Evolutionary conservation across 2,797 vertebrate genomes (phyloP).

Genomic region (Falco peregrinus): DNA sequence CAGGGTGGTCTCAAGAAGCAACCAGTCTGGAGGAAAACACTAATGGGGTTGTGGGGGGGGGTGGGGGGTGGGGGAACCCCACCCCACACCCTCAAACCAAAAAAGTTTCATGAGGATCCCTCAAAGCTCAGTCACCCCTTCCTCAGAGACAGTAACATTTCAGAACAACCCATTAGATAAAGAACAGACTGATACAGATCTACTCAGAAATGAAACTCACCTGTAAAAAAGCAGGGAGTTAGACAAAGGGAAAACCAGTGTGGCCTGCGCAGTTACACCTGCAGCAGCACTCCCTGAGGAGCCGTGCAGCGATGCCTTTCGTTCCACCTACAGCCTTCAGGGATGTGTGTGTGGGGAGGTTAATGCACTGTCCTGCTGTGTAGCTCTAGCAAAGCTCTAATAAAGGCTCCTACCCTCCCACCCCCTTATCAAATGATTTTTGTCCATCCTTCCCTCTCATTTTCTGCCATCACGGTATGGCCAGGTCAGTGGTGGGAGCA

Average conservation of each 20-base stretch:
- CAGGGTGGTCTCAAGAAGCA: neutral
- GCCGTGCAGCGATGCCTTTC: neutral
- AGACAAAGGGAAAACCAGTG: neutral
- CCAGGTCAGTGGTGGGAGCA: neutral
- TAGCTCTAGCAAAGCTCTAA: neutral
- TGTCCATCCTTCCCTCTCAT: neutral
- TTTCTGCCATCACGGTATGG: neutral
- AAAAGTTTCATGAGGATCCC: neutral
- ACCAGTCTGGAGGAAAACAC: neutral
- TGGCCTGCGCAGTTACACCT: neutral
- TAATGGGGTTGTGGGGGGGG: neutral
- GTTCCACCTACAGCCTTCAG: neutral
- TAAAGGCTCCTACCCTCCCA: neutral
- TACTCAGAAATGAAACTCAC: neutral
- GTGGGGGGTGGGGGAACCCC: neutral
- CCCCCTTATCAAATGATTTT: neutral
- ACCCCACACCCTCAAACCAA: neutral
- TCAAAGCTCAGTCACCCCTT: neutral
- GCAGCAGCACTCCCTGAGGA: neutral
- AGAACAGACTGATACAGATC: neutral
- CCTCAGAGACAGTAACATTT: neutral
- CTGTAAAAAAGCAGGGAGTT: neutral
- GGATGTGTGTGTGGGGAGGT: accelerated
- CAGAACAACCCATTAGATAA: neutral
- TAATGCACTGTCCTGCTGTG: neutral